phyloP scores from a whole-genome alignment of 2,888 invertebrate species.

The Nomada hirtipes region DNA sequence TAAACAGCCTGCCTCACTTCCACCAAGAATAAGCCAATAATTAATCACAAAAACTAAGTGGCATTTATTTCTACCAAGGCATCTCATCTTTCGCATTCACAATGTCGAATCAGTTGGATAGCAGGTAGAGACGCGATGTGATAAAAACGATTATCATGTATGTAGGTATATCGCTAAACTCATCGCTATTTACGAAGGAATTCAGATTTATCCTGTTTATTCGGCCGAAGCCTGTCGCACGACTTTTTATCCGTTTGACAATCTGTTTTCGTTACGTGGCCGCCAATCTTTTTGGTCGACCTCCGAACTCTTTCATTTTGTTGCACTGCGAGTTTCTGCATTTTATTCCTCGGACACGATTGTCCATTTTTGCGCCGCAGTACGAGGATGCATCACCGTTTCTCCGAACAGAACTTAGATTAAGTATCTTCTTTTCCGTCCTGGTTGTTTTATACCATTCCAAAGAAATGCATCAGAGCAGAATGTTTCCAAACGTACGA shows the following conservation, averaged over 20 bases:
- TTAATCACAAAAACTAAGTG: background rate
- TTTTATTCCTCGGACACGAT: slow-evolving; percentile 55
- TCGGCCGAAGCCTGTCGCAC: slow-evolving; percentile 53
- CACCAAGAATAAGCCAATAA: background rate
- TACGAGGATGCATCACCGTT: slow-evolving; percentile 18
- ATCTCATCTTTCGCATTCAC: background rate
- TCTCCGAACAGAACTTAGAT: slow-evolving; percentile 37
- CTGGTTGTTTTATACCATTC: background rate
- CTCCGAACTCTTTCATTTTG: slow-evolving; percentile 66
- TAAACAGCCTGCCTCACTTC: too few species aligned
- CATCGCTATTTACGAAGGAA: slow-evolving; percentile 53
- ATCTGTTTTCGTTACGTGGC: slow-evolving; percentile 65
- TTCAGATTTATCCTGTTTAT: slow-evolving; percentile 65
- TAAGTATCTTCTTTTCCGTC: slow-evolving; percentile 40
- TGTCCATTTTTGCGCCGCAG: slow-evolving; percentile 43
- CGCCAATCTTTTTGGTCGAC: slow-evolving; percentile 63
- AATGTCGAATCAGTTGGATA: background rate
- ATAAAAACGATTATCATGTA: slow-evolving; percentile 35
- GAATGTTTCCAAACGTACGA: slow-evolving; percentile 9
- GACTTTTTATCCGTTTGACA: slow-evolving; percentile 56
- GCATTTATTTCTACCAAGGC: background rate
- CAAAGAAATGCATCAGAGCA: background rate
- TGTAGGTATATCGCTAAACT: slow-evolving; percentile 40
- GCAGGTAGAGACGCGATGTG: slow-evolving; percentile 12
- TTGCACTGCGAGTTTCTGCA: slow-evolving; percentile 33